A percentile compares a stretch with the other conserved stretches of the same genome.
These are phyloP conservation scores for Temnothorax longispinosus DNA, from an alignment of 1,140 invertebrate genomes.

Conservation along the genomic window DNA sequence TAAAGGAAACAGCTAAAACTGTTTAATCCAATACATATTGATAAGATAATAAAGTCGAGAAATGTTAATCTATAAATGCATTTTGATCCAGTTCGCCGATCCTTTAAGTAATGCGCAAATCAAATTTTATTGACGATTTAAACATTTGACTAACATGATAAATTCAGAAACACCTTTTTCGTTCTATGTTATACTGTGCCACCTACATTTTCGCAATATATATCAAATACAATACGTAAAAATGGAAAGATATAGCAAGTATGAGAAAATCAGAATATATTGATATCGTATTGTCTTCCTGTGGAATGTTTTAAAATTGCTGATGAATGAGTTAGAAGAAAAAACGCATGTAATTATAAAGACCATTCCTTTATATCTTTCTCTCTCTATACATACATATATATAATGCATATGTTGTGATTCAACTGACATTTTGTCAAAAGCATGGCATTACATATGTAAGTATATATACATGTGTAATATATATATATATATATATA, in stretches of 20 bases:
- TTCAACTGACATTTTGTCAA: slow-evolving; percentile 57
- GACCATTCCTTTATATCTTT: slow-evolving; percentile 64
- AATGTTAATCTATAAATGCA: slow-evolving; percentile 22
- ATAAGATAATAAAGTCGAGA: slow-evolving; percentile 56
- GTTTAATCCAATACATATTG: slow-evolving; percentile 45
- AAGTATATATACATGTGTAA: slow-evolving; percentile 42
- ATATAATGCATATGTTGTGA: slow-evolving; percentile 52
- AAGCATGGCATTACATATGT: slow-evolving; percentile 31
- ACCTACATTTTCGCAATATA: neutral
- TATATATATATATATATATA: neutral
- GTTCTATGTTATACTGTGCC: neutral
- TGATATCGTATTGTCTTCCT: neutral
- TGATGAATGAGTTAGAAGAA: slow-evolving; percentile 18
- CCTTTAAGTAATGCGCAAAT: neutral
- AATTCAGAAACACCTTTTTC: neutral
- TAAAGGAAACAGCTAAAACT: slow-evolving; percentile 29
- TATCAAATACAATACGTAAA: neutral
- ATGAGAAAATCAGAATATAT: neutral
- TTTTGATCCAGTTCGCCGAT: slow-evolving; percentile 18
- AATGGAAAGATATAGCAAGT: neutral
- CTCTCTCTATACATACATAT: slow-evolving; percentile 52
- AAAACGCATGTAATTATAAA: slow-evolving; percentile 57
- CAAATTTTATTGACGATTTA: slow-evolving; percentile 8
- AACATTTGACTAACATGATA: neutral
- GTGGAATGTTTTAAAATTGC: neutral